Base-by-base conservation (phyloP, 2,888 invertebrate species). In the Ecliptopera silaceata region DNA sequence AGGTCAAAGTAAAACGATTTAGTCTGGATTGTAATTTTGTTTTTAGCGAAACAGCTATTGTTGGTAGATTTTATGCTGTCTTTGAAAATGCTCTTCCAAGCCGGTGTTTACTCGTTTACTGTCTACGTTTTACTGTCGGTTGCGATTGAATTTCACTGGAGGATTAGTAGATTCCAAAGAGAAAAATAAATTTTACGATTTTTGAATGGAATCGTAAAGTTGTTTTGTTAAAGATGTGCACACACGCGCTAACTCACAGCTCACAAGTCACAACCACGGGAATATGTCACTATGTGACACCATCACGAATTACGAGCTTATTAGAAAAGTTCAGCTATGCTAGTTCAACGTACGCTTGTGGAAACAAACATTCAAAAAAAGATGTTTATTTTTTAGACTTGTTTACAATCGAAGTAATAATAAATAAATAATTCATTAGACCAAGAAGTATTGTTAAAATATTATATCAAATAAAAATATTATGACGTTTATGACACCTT, bases 131-230 rank as follows among this genome's bases (percentile, higher is more conserved):
- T 52, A 52, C 34, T 43, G 38, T 38, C 42, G 43, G 26, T 17
- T 31, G 31, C 36, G 47, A 56, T 56, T 53, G 41, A 44, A 60
- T 56, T 56, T 49, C 39, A 59, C 42, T 56, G 49, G 31, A 49
- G 31, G 31, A 56, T 56, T 56, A 53, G 52, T 52, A 56, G 45
- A 54, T 41, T 46, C 42, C 22, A 43, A 26, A 29, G 39, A 53
- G 53, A 57, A 57, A 48, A 63, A 59, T 59, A 59, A 51, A 54
- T 42, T 59, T 59, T 55, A 59, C 42, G 54, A 52, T 26, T 59
- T 59, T 63, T 64, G 57, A 61, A 50, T 38, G 51, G 38, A 52
- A 53, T 52, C 58, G 47, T 62, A 65, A 69, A 69, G 48, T 65
- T 67, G 64, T 63, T 64, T 65, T 60, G 49, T 55, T 63, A 68